Evolutionary conservation across 53 echinoderm and acorn worm genomes (phyloP), one percentile per base, ranked within the genome.

Genomic region (Crossaster papposus): DNA sequence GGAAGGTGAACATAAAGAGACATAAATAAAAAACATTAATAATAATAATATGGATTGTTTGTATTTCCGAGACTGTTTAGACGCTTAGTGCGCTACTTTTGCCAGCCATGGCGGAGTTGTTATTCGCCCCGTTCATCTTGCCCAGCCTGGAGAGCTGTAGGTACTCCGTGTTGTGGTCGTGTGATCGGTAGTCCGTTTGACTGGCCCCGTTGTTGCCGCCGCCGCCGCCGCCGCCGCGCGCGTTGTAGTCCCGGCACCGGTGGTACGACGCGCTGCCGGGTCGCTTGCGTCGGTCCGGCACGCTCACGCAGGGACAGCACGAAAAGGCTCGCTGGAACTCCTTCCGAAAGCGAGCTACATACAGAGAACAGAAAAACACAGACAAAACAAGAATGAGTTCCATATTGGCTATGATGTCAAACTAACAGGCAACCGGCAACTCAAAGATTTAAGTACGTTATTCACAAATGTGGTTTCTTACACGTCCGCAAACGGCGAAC

Each of bases 281-380:
- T 23, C 91, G 83, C 54, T 80, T 82, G 11, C 86, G 79, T 5
- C 77, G 50, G 23, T 85, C 85, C 17, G 78, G 51, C 14, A 51
- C 68, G 50, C 44, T 68, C 4, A 90, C 84, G 51, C 93, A 85
- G 28, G 90, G 89, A 33, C 79, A 90, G 28, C 92, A 92, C 64
- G 85, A 85, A 50, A 90, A 93, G 6, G 85, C 85, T 22, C 85
- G 86, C 8, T 83, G 84, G 70, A 93, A 93, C 72, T 93, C 93
- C 65, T 90, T 78, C 51, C 93, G 65, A 76, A 93, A 93, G 31
- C 90, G 90, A 72, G 93, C 93, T 93, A 81, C 44, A 85, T 52
- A 75, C 17, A 92, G 28, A 58, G 51, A 62, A 34, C 13, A 63
- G 33, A 33, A 34, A 34, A 63, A 74, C 13, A 35, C 17, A 29